A percentile compares a stretch with the other conserved stretches of the same genome.
Evolutionary conservation across 2,113 vertebrate genomes (phyloP).

Genomic region (Nannobrachium achirus): DNA sequence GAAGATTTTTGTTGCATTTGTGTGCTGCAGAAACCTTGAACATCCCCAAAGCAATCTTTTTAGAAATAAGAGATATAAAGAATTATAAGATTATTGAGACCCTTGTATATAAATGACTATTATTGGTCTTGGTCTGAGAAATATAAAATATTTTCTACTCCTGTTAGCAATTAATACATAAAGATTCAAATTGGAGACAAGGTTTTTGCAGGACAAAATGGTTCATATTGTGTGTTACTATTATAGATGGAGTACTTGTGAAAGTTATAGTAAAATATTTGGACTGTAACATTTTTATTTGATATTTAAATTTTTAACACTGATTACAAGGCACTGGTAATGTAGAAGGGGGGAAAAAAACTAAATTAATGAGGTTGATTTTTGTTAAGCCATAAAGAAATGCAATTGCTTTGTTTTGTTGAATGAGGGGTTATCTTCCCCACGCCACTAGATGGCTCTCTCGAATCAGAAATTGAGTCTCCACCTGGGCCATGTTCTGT

Average conservation of each 20-base stretch:
- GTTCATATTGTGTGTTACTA: conserved; percentile 82
- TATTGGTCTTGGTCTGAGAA: background rate
- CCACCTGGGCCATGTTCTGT: conserved; percentile 56
- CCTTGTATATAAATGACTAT: background rate
- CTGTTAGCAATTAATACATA: background rate
- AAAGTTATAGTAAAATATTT: conserved; percentile 89
- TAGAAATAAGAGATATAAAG: background rate
- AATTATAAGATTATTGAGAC: background rate
- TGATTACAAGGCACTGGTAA: conserved; percentile 32
- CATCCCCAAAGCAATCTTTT: conserved; percentile 4
- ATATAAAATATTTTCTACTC: background rate
- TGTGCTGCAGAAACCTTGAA: conserved; percentile 59
- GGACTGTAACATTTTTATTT: conserved; percentile 76
- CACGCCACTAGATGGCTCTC: conserved; percentile 66
- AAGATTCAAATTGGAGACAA: conserved; percentile 17
- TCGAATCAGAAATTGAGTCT: conserved; percentile 44
- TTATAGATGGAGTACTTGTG: conserved; percentile 89
- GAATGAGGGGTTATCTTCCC: conserved; percentile 26
- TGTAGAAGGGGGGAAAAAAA: conserved; percentile 24
- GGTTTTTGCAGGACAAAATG: conserved; percentile 61
- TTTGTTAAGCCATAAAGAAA: conserved; percentile 58
- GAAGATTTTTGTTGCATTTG: background rate
- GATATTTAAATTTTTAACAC: conserved; percentile 59
- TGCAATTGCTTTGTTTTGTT: conserved; percentile 19
- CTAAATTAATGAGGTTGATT: conserved; percentile 5